These are phyloP conservation scores for Sciurus vulgaris DNA, from an alignment of 2,797 vertebrate genomes.

Conservation along the genomic window DNA sequence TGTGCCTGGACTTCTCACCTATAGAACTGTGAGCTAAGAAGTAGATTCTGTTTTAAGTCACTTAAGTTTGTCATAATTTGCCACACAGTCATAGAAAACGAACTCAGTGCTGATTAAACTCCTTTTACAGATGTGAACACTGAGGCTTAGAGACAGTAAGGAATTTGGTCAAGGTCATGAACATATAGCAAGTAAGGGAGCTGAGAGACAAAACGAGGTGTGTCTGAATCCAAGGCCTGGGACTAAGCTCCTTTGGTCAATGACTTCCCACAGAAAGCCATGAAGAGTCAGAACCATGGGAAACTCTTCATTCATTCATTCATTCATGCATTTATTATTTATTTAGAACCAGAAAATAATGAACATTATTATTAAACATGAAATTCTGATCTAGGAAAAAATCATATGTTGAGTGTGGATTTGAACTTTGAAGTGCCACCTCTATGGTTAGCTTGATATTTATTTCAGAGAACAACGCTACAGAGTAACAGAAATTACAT, in stretches of 20 bases:
- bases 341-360: neutral
- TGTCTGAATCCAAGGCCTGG: neutral
- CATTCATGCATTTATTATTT: neutral
- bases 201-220: neutral
- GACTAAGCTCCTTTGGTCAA: neutral
- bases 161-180: neutral
- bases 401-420: neutral
- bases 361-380: neutral
- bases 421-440: neutral
- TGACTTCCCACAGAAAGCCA: neutral
- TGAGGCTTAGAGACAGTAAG: neutral
- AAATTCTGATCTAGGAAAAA: slow-evolving; percentile 48
- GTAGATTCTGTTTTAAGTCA: neutral
- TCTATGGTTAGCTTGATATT: neutral
- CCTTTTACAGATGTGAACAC: neutral
- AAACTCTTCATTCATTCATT: neutral
- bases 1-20: neutral
- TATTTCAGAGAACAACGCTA: slow-evolving; percentile 26
- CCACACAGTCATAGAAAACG: neutral
- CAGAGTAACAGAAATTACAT: neutral
- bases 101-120: neutral
- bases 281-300: neutral
- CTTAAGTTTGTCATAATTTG: neutral
- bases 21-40: neutral
- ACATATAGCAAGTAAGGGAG: neutral